Base-by-base conservation (phyloP, 2,888 invertebrate genomes). In the Sycophila texana region DNA sequence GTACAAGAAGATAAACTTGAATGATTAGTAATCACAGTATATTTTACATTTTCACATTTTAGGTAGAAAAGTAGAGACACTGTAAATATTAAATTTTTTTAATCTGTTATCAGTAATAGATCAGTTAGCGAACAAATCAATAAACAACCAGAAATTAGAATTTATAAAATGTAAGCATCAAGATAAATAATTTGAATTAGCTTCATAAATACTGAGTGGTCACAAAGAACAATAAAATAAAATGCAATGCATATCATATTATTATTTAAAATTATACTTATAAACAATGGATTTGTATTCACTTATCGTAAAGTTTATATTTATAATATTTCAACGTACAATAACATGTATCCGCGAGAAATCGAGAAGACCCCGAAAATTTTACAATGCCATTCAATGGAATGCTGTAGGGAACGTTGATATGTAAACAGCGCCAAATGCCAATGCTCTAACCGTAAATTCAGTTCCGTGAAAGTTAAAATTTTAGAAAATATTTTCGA, bases 281-380 rank as follows among this genome's bases (percentile, higher is more conserved):
- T 39, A 39, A 39, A 39, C 39, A 39, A 39, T 39, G 60, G 7
- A 3, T n/a, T 10, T 60, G 3, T 60, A 5, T 39, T 3, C 39
- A 57, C 18, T 2, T 39, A 39, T n/a, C 30, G 0, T 5, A 68
- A 22, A 61, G n/a, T 47, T 58, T 49, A 22, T 26, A 14, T 39
- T 55, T 18, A 26, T 39, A 39, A 51, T 57, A 49, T 22, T 26
- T 58, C 4, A 57, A 47, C 47, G 26, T 7, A 10, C 22, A 7
- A 16, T 26, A 22, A 60, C 7, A 71, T 61, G 61, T 72, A 61
- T 70, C 22, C 58, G 13, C 18, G 10, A 39, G 51, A 55, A 74
- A 74, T 74, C 65, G 73, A 74, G 65, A 74, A 74, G 65, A 65
- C n/a, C 12, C 67, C 49, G 10, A 18, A 13, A 39, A 63, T 16